Base-by-base conservation (phyloP, 2,888 invertebrate species). In the Heteromurus nitidus region DNA sequence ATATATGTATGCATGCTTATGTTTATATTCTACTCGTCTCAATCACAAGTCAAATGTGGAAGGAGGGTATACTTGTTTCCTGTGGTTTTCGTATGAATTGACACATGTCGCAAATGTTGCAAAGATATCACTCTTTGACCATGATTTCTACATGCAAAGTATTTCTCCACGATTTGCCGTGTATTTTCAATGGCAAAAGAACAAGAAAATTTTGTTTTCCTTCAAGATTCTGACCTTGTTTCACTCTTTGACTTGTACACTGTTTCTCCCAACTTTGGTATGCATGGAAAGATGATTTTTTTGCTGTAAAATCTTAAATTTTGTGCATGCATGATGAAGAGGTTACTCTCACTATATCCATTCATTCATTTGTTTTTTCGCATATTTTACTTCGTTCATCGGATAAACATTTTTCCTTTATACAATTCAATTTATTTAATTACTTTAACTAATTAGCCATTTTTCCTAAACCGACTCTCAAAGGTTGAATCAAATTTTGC, bases 181-280 rank as follows among this genome's bases (percentile, higher is more conserved):
- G 18, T 42, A 72, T 26, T 44, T 58, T 73, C 60, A 62, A 62
- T 73, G 72, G 60, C 62, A 73, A 26, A 62, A 44, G 44, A 60
- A 53, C n/a, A 62, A 47, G 72, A 72, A 72, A 62, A 28, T 62
- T 44, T 3, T 3, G 3, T 24, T 31, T 53, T 30, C 31, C 30
- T 65, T 74, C 28, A 64, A 74, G 74, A 74, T 50, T 74, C 2
- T 28, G 50, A 47, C 74, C 74, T 74, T 74, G 74, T 30, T 64
- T 28, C 44, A 24, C 9, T 53, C 28, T 36, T 20, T 74, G 72
- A 47, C 26, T 28, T 53, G 22, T 18, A 20, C 20, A 31, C 20
- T 30, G 2, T 9, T 22, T 20, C 9, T 55, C 22, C 22, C 22
- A 9, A 50, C 22, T 26, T 55, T 55, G 26, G 26, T 55, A 24